A percentile compares a stretch with the other conserved stretches of the same genome.
Evolutionary conservation across 2,797 vertebrate genomes (phyloP).

Genomic region (Malurus splendens): DNA sequence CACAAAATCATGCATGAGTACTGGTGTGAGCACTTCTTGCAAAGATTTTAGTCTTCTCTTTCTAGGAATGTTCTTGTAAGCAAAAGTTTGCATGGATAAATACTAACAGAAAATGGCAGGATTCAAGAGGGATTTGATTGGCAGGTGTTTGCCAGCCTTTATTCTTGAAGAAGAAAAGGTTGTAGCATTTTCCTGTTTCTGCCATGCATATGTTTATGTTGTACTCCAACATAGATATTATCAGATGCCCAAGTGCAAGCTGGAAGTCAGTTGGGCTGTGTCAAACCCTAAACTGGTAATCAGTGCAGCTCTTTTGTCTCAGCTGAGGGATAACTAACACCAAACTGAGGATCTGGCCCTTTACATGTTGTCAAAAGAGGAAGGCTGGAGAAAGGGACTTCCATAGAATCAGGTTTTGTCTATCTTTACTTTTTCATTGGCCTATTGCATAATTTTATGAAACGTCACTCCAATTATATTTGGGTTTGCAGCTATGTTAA

Average conservation of each 20-base stretch:
- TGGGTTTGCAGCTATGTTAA: neutral
- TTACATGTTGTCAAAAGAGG: neutral
- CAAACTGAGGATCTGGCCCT: neutral
- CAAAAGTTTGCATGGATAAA: neutral
- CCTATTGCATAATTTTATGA: neutral
- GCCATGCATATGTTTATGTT: neutral
- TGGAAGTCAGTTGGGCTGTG: neutral
- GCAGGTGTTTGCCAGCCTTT: neutral
- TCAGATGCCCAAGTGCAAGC: neutral
- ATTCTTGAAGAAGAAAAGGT: neutral
- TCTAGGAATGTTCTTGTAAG: neutral
- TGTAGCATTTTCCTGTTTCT: neutral
- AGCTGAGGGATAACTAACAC: neutral
- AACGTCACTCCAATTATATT: neutral
- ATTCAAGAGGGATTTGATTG: neutral
- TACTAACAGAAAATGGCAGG: neutral
- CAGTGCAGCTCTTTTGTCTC: neutral
- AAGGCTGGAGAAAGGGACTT: neutral
- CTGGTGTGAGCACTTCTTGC: neutral
- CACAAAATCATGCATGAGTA: neutral
- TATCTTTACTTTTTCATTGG: neutral
- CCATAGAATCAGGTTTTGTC: neutral
- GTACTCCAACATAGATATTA: neutral
- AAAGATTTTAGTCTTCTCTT: neutral
- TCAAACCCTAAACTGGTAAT: neutral